Base-by-base conservation (phyloP, 2,113 vertebrate genomes). In the Crypturellus undulatus region DNA sequence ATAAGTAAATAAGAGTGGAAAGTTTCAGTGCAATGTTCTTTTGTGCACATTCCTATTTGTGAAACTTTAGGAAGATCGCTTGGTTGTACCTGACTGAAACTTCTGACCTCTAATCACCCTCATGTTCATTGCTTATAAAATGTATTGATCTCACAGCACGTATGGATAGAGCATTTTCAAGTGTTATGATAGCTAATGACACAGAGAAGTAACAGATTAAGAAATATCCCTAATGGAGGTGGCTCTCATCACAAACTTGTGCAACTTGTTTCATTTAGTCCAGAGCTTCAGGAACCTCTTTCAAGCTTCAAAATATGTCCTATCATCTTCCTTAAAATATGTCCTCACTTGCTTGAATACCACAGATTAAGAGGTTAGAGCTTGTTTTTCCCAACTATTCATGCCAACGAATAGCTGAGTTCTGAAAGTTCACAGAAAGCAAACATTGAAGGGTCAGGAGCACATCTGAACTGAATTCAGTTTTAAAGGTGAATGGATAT, bases 401-500 rank as follows among this genome's bases (percentile, higher is more conserved):
- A 1, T 56, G 34, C 47, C 67, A 67, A 32, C 0, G 6, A 92
- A 81, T 84, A 87, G 40, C 69, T 88, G 42, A 38, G 64, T 79
- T 65, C 64, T 79, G 51, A 47, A 95, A 91, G 70, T 72, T 79
- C 69, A 60, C 9, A 36, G 36, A 54, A 19, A 84, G 54, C 67
- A 69, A 92, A 71, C 38, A n/a, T 49, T 52, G 52, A 86, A 79
- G n/a, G n/a, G 16, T 52, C 49, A 85, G 28, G 16, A 90, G 15
- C 24, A 75, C 34, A 75, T 93, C 76, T 94, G 89, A 96, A 94
- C 72, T 73, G 65, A 90, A 94, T 91, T 78, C 22, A 5, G 12
- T 67, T 64, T 90, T 87, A 85, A 72, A 88, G 43, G 58, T 86
- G 40, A 76, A 90, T 42, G 42, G n/a, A 96, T 95, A 95, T 49